Evolutionary conservation across 2,797 vertebrate species (phyloP).

Genomic region (Schizopygopsis malacanthus): DNA sequence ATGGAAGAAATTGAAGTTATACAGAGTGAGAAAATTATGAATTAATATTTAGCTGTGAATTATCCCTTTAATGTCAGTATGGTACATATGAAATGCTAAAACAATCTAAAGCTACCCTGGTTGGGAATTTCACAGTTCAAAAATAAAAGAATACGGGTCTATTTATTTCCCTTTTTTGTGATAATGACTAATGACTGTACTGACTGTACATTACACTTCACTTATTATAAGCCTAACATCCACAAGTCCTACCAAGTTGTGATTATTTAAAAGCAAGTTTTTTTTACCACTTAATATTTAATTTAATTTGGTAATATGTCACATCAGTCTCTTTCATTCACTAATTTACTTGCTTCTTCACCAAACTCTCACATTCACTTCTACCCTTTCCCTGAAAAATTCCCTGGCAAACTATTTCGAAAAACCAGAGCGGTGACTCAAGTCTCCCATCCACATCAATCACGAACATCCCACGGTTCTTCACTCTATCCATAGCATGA

Average conservation of each 20-base stretch:
- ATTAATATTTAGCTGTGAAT: not conserved
- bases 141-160: not conserved
- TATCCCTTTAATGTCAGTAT: not conserved
- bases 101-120: too few relatives aligned
- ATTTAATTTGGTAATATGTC: not conserved
- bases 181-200: not conserved
- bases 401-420: constrained; percentile 29
- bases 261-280: not conserved
- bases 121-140: too few relatives aligned
- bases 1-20: not conserved
- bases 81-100: not conserved
- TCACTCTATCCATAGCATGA: constrained; percentile 27
- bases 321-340: constrained; percentile 10
- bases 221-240: not conserved
- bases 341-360: constrained; percentile 9
- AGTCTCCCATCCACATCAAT: constrained; percentile 46
- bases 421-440: constrained; percentile 47
- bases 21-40: not conserved
- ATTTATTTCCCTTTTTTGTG: not conserved
- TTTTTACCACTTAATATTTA: not conserved
- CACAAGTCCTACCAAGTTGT: not conserved
- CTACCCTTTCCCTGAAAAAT: constrained; percentile 41
- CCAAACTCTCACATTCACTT: constrained; percentile 37
- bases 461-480: constrained; percentile 14
- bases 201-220: not conserved